Percentiles rank a stretch among this genome's conserved stretches.
Conservation (phyloP, 1,140 invertebrate species). For the Drosophila cardini region DNA sequence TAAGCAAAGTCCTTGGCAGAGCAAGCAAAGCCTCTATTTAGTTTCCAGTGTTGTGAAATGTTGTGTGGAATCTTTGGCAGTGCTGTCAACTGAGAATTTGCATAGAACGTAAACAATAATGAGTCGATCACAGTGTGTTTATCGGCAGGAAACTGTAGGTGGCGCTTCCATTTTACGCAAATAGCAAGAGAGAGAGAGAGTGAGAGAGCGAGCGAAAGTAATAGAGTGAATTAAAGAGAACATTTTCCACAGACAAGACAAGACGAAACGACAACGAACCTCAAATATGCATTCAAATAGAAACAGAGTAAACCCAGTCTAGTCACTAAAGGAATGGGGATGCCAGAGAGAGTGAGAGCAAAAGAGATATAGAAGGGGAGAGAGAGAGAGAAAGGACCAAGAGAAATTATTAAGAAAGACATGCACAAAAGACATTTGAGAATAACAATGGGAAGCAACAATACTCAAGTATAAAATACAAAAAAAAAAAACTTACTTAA, state of each 20-base stretch:
- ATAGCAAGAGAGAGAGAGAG: not conserved
- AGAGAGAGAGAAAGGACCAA: slow-evolving; percentile 38
- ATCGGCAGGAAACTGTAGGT: slow-evolving; percentile 39
- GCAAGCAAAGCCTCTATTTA: slow-evolving; percentile 1
- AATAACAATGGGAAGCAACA: slow-evolving; percentile 63
- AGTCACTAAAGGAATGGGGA: slow-evolving; percentile 82
- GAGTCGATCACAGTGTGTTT: slow-evolving; percentile 76
- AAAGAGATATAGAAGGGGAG: slow-evolving; percentile 25
- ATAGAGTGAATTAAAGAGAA: slow-evolving; percentile 23
- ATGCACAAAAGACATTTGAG: slow-evolving; percentile 40
- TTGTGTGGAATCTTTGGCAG: slow-evolving; percentile 12
- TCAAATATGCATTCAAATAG: slow-evolving; percentile 63
- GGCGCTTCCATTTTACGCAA: slow-evolving; percentile 26
- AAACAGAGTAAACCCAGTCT: slow-evolving; percentile 72
- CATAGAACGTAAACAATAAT: slow-evolving; percentile 44
- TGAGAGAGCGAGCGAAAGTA: not conserved
- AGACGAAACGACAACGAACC: slow-evolving; percentile 50
- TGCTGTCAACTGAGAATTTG: slow-evolving; percentile 54
- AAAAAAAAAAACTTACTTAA: slow-evolving; percentile 58
- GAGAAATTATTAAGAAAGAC: slow-evolving; percentile 46
- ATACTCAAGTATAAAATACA: slow-evolving; percentile 85
- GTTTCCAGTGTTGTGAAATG: slow-evolving; percentile 39
- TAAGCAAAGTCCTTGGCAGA: slow-evolving; percentile 24
- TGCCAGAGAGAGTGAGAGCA: slow-evolving; percentile 28
- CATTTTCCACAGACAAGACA: slow-evolving; percentile 22